A percentile compares a stretch with the other conserved stretches of the same genome.
Conservation (phyloP, 2,113 vertebrate genomes). For the Rynchops niger region DNA sequence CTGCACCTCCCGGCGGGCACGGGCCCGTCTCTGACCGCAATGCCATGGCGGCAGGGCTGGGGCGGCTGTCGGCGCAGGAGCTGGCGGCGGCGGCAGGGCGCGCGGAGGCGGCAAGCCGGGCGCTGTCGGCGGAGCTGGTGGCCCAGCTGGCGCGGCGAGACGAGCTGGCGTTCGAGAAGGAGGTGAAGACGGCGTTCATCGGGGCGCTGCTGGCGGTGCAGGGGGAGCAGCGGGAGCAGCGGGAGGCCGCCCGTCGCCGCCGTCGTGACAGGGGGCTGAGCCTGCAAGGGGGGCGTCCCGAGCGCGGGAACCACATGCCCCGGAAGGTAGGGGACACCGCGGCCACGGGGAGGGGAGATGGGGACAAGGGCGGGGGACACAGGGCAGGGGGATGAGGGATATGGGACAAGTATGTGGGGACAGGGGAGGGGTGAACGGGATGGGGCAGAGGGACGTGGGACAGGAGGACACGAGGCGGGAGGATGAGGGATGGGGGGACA, state of each 20-base stretch:
- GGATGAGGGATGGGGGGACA: background rate
- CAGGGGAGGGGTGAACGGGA: background rate
- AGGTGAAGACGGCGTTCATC: conserved; percentile 57
- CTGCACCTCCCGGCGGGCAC: accelerated
- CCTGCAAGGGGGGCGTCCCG: background rate
- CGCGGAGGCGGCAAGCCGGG: background rate
- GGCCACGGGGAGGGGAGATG: background rate
- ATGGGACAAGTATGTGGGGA: background rate
- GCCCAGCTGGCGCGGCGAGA: conserved; percentile 24
- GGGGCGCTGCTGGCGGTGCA: conserved; percentile 52
- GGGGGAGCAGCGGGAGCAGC: conserved; percentile 33
- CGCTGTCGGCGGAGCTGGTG: conserved; percentile 42
- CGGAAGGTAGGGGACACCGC: background rate
- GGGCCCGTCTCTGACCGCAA: accelerated
- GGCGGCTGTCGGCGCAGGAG: background rate
- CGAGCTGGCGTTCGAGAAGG: conserved; percentile 49
- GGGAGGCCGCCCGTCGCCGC: conserved; percentile 12
- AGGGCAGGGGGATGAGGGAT: background rate
- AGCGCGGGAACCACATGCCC: background rate
- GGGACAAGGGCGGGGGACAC: background rate
- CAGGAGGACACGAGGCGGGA: background rate
- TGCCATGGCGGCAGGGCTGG: background rate
- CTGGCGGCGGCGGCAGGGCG: background rate
- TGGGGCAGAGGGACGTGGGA: background rate
- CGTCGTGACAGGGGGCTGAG: conserved; percentile 4